A percentile compares a stretch with the other conserved stretches of the same genome.
phyloP scores from a whole-genome alignment of 2,113 vertebrate genomes.

The Chionomys nivalis region DNA sequence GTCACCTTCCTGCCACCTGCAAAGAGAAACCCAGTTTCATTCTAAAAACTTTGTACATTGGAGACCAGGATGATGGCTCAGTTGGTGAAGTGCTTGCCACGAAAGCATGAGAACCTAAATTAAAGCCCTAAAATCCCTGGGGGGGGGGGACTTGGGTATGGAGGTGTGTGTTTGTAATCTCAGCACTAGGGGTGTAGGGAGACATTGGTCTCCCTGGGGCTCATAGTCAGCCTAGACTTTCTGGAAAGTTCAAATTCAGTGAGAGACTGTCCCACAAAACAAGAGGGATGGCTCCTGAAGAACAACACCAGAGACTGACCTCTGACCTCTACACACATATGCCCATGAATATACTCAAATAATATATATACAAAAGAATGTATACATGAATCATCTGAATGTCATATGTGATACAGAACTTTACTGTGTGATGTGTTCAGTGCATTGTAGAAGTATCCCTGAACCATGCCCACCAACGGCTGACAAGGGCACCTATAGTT shows the following conservation, averaged over 20 bases:
- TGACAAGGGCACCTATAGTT: background rate
- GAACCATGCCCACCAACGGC: background rate
- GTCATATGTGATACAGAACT: background rate
- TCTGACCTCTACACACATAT: background rate
- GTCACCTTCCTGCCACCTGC: background rate
- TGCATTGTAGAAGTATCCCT: background rate
- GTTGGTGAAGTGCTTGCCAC: background rate
- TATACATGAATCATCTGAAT: background rate
- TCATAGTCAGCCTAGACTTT: background rate
- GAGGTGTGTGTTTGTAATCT: background rate
- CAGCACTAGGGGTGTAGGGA: background rate
- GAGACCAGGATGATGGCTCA: background rate
- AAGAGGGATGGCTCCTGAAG: background rate
- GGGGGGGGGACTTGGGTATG: fast-evolving
- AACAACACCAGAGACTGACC: background rate
- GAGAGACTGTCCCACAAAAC: background rate
- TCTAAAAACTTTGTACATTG: background rate
- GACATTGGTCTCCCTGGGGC: background rate
- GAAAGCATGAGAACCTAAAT: background rate
- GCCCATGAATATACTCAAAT: background rate
- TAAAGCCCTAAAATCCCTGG: background rate
- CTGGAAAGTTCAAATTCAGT: background rate
- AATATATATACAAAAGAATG: background rate
- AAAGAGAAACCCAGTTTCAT: background rate
- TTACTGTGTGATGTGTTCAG: fast-evolving